Evolutionary conservation across 2,113 vertebrate genomes (phyloP).

Genomic region (Polyodon spathula): DNA sequence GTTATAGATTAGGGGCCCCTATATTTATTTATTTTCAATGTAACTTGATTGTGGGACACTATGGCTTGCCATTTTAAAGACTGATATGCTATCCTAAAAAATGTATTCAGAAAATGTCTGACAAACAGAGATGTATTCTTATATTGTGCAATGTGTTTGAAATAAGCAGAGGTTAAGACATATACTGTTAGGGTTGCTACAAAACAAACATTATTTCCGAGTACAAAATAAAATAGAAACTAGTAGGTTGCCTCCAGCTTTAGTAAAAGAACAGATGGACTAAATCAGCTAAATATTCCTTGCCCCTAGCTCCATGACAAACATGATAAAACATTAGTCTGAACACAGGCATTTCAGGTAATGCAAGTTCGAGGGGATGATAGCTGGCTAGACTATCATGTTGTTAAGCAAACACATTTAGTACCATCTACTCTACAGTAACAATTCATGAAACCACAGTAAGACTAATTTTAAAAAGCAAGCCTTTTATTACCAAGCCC

Average conservation of each 20-base stretch:
- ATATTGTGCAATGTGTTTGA: too few species aligned
- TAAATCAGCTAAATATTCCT: slow-evolving; percentile 49
- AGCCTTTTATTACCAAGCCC: too few species aligned
- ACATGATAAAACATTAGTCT: slow-evolving; percentile 46
- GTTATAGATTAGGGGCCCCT: too few species aligned
- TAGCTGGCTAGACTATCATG: slow-evolving; percentile 40
- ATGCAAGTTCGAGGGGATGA: slow-evolving; percentile 23
- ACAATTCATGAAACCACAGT: slow-evolving; percentile 44
- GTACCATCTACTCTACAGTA: slow-evolving; percentile 46
- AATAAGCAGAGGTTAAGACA: background rate
- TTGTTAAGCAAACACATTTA: slow-evolving; percentile 55
- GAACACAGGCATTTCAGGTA: slow-evolving; percentile 38
- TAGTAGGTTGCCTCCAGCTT: slow-evolving; percentile 34
- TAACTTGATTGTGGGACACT: too few species aligned
- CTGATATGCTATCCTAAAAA: too few species aligned
- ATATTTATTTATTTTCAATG: too few species aligned
- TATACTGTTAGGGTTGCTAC: slow-evolving; percentile 26
- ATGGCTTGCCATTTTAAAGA: too few species aligned
- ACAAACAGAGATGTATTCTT: background rate
- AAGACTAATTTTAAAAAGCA: slow-evolving; percentile 43
- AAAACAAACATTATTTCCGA: slow-evolving; percentile 18
- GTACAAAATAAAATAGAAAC: slow-evolving; percentile 27
- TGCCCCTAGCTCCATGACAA: slow-evolving; percentile 41
- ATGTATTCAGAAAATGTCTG: background rate
- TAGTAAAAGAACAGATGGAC: slow-evolving; percentile 40